Conservation (phyloP, 2,113 vertebrate genomes). For the Pygoscelis antarcticus region DNA sequence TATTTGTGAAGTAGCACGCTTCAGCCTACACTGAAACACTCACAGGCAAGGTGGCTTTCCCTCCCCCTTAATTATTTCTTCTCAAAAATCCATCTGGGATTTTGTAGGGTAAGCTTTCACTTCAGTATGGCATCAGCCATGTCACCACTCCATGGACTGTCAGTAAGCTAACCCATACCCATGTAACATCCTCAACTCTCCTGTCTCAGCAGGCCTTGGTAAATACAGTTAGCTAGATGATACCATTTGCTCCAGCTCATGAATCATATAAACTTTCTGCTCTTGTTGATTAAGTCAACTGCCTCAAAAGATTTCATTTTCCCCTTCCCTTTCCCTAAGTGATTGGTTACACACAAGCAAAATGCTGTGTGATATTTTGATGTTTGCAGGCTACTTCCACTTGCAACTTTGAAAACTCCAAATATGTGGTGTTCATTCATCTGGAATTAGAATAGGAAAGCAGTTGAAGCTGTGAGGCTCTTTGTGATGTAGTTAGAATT, state of each 20-base stretch:
- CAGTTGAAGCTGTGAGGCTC: neutral
- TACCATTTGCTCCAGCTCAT: neutral
- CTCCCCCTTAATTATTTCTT: neutral
- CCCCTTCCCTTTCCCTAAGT: neutral
- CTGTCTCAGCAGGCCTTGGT: neutral
- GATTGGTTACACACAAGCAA: neutral
- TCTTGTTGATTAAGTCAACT: neutral
- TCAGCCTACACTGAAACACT: neutral
- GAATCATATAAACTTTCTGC: neutral
- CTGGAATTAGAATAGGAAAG: neutral
- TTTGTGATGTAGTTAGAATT: conserved; percentile 3
- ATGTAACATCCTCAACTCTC: neutral
- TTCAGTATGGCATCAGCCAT: neutral
- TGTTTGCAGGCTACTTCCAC: neutral
- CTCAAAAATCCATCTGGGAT: neutral
- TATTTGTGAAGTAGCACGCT: neutral
- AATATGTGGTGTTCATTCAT: neutral
- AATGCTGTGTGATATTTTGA: neutral
- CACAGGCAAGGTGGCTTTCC: neutral
- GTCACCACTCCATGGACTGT: neutral
- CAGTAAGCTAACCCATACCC: neutral
- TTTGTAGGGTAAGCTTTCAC: neutral
- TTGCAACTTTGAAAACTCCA: neutral
- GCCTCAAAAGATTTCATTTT: neutral
- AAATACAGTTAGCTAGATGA: neutral